phyloP scores from a whole-genome alignment of 2,888 invertebrate genomes.

The Perizoma flavofasciatum region DNA sequence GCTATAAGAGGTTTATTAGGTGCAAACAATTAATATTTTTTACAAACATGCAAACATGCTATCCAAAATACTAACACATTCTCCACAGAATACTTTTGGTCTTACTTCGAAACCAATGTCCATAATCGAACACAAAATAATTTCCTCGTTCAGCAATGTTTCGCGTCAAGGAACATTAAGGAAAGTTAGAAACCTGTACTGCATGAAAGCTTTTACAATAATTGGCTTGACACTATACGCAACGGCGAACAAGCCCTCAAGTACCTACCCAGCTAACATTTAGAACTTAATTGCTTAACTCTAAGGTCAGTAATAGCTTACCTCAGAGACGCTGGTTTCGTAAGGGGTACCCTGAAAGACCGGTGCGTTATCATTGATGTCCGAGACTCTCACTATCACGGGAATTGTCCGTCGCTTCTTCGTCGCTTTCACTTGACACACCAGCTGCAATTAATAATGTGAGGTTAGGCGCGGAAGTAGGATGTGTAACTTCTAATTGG shows the following conservation, averaged over 20 bases:
- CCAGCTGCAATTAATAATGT: conserved; percentile 85
- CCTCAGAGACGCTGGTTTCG: conserved; percentile 93
- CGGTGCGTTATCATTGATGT: conserved; percentile 95
- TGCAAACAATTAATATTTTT: too few species aligned
- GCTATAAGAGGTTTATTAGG: too few species aligned
- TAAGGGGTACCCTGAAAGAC: conserved; percentile 93
- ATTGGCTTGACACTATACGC: conserved; percentile 31
- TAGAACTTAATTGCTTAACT: conserved; percentile 11
- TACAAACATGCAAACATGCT: too few species aligned
- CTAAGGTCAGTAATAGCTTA: conserved; percentile 57
- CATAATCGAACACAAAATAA: conserved; percentile 8
- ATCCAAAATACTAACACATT: too few species aligned
- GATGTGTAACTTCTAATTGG: conserved; percentile 6
- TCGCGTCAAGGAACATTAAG: conserved; percentile 21
- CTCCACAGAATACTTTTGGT: too few species aligned
- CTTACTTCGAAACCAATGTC: too few species aligned
- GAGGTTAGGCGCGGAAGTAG: conserved; percentile 23
- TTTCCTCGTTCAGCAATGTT: conserved; percentile 18
- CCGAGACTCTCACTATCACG: conserved; percentile 94
- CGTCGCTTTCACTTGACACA: conserved; percentile 91
- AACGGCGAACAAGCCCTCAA: conserved; percentile 15
- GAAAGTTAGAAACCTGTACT: conserved; percentile 27
- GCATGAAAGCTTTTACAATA: conserved; percentile 30
- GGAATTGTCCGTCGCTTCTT: conserved; percentile 93
- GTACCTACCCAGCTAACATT: conserved; percentile 1